phyloP scores from a whole-genome alignment of 2,113 vertebrate genomes.

The Cavia porcellus region DNA sequence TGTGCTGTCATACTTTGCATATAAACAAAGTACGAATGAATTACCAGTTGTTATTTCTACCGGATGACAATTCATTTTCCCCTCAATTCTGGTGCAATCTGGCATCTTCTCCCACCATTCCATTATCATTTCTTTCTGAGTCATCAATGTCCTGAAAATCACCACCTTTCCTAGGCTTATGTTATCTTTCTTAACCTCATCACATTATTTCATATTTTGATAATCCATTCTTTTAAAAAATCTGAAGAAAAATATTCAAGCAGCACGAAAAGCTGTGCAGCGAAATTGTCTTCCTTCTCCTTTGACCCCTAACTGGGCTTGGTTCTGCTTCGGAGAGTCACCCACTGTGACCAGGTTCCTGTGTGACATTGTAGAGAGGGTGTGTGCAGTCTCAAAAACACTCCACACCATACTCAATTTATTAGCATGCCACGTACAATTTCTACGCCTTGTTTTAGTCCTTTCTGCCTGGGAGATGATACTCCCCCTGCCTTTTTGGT shows the following conservation, averaged over 20 bases:
- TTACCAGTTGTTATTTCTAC: neutral
- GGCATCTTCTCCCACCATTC: neutral
- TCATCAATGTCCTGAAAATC: neutral
- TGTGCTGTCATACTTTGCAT: neutral
- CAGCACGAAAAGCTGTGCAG: neutral
- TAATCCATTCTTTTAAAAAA: constrained; percentile 8
- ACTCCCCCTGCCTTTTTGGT: too few relatives aligned
- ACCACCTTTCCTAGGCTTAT: neutral
- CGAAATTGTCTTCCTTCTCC: neutral
- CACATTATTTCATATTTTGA: neutral
- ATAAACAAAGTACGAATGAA: neutral
- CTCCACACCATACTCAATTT: neutral
- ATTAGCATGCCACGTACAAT: accelerated
- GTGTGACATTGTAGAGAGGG: neutral
- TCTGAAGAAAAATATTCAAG: neutral
- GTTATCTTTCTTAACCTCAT: constrained; percentile 27
- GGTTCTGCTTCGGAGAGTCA: neutral
- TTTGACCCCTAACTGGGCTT: neutral
- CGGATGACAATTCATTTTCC: neutral
- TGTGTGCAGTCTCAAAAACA: neutral
- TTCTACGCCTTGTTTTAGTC: neutral
- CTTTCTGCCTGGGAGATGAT: neutral
- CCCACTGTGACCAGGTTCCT: neutral
- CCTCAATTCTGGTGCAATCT: neutral
- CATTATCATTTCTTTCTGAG: neutral